Percentiles rank a stretch among this genome's conserved stretches.
Conservation (phyloP, 2,888 invertebrate genomes). For the Mactromeris polynyma region DNA sequence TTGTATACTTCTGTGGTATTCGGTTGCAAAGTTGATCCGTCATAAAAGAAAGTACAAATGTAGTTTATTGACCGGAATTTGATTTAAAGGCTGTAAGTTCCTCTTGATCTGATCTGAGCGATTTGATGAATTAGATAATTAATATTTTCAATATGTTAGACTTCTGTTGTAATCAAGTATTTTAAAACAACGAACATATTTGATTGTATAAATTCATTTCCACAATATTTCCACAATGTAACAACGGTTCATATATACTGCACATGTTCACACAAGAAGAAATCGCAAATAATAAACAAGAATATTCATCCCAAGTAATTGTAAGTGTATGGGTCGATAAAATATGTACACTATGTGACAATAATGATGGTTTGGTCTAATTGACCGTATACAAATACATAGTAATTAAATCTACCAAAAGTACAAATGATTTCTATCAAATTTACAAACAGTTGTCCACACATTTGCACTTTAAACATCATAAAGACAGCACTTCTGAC, state of each 20-base stretch:
- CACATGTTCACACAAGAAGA: background rate
- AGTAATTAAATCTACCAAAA: constrained; percentile 5
- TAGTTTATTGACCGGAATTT: too few relatives aligned
- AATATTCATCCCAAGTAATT: background rate
- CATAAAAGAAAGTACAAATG: too few relatives aligned
- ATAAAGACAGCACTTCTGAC: constrained; percentile 43
- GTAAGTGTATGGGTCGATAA: background rate
- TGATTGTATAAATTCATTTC: background rate
- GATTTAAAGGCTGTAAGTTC: too few relatives aligned
- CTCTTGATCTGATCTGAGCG: too few relatives aligned
- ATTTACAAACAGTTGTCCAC: constrained; percentile 18
- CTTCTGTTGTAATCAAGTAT: too few relatives aligned
- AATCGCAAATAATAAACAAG: background rate
- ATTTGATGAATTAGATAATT: too few relatives aligned
- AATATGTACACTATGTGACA: background rate
- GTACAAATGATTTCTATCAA: constrained; percentile 4
- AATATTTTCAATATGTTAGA: too few relatives aligned
- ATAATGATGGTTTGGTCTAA: background rate
- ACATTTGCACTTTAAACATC: constrained; percentile 32
- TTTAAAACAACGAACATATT: too few relatives aligned
- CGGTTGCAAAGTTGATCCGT: background rate
- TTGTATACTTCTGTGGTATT: background rate
- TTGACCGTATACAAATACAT: background rate
- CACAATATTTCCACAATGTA: background rate
- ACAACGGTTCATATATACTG: background rate